Percentiles rank a stretch among this genome's conserved stretches.
Evolutionary conservation across 2,113 vertebrate species (phyloP).

Genomic region (Mobula birostris): DNA sequence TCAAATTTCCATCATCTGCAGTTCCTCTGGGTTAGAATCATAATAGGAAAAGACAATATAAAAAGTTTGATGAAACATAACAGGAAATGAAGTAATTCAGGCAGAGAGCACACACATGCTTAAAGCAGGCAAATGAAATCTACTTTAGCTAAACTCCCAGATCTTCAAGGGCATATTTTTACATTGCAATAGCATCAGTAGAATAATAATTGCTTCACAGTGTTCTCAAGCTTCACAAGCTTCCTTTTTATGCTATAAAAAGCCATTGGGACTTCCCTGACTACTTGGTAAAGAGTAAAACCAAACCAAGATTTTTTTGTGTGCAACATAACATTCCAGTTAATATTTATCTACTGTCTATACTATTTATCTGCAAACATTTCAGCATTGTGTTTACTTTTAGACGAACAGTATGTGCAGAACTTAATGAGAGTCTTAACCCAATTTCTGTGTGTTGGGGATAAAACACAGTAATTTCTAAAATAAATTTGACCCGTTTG

Average conservation of each 20-base stretch:
- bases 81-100: not conserved
- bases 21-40: not conserved
- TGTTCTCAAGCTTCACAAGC: not conserved
- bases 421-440: not conserved
- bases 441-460: not conserved
- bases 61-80: not conserved
- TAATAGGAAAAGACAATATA: not conserved
- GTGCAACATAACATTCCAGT: not conserved
- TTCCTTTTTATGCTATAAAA: not conserved
- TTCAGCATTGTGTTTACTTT: not conserved
- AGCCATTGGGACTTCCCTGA: not conserved
- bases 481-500: not conserved
- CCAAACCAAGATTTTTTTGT: not conserved
- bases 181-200: not conserved
- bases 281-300: not conserved
- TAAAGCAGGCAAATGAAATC: not conserved
- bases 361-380: constrained; percentile 3
- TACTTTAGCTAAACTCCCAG: not conserved
- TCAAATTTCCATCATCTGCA: too few relatives aligned
- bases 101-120: too few relatives aligned
- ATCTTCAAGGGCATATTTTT: not conserved
- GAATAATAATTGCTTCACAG: not conserved
- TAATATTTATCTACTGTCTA: not conserved
- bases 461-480: not conserved
- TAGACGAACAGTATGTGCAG: not conserved